Evolutionary conservation across 2,113 vertebrate genomes (phyloP).

Genomic region (Brachypteracias leptosomus): DNA sequence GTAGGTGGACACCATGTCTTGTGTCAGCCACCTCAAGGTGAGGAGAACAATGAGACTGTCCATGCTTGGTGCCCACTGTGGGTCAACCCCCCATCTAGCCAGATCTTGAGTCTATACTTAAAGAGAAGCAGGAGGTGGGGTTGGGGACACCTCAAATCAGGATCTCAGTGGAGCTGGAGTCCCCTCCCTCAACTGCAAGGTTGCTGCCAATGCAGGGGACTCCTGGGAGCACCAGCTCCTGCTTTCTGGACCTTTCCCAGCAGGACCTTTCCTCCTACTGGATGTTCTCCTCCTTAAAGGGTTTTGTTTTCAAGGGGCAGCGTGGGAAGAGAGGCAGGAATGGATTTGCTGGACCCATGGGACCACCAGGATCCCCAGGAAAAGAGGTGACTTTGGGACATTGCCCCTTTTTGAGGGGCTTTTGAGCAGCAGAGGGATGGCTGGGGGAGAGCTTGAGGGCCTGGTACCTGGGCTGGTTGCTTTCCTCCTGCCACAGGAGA

Average conservation of each 20-base stretch:
- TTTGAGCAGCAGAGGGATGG: background rate
- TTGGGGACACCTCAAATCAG: background rate
- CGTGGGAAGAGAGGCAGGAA: slow-evolving; percentile 83
- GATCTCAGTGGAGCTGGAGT: background rate
- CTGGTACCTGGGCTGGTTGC: background rate
- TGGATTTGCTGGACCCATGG: slow-evolving; percentile 75
- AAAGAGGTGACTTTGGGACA: slow-evolving; percentile 60
- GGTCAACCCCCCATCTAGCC: background rate
- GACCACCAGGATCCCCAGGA: slow-evolving; percentile 74
- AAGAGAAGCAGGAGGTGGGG: background rate
- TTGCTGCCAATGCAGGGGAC: background rate
- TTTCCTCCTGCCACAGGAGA: background rate
- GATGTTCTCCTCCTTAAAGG: background rate
- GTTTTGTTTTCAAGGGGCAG: slow-evolving; percentile 75
- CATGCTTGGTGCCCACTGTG: accelerated
- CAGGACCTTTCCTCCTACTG: background rate
- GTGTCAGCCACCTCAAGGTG: background rate
- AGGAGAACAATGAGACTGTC: accelerated
- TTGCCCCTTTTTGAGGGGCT: background rate
- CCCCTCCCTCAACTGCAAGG: background rate
- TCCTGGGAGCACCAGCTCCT: background rate
- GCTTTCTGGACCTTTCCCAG: background rate
- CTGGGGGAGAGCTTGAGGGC: background rate
- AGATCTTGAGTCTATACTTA: too few relatives aligned
- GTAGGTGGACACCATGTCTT: slow-evolving; percentile 42